Evolutionary conservation across 2,113 vertebrate species (phyloP).

Genomic region (Rhynchopsitta pachyrhyncha): DNA sequence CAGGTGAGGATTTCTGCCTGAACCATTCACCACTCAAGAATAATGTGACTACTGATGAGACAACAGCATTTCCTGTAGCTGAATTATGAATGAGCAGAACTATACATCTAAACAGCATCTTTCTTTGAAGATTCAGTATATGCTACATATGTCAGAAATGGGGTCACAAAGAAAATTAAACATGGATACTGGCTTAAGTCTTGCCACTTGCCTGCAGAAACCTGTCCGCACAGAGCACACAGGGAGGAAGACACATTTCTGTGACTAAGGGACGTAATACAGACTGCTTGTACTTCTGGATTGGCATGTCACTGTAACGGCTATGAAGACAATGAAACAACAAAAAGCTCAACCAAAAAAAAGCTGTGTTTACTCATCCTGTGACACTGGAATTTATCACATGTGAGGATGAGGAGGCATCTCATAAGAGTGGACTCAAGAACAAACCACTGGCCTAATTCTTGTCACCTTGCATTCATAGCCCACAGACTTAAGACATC

Average conservation of each 20-base stretch:
- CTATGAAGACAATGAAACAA: background rate
- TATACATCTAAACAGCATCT: background rate
- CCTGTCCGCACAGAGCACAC: background rate
- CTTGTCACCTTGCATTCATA: background rate
- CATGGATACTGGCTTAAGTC: background rate
- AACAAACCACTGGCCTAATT: background rate
- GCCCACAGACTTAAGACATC: background rate
- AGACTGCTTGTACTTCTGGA: background rate
- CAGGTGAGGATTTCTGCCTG: background rate
- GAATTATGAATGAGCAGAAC: background rate
- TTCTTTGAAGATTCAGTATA: background rate
- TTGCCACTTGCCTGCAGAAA: background rate
- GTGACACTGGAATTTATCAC: background rate
- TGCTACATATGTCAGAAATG: background rate
- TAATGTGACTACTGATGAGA: background rate
- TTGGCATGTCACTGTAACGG: background rate
- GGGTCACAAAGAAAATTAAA: background rate
- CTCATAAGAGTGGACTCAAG: background rate
- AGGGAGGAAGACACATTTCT: background rate
- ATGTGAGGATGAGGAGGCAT: rapidly evolving
- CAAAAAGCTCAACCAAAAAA: background rate
- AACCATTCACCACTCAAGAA: background rate
- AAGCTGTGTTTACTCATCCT: background rate
- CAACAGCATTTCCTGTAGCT: background rate
- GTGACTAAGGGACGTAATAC: rapidly evolving